A percentile compares a stretch with the other conserved stretches of the same genome.
Evolutionary conservation across 2,797 vertebrate species (phyloP).

Genomic region (Eulemur coronatus): DNA sequence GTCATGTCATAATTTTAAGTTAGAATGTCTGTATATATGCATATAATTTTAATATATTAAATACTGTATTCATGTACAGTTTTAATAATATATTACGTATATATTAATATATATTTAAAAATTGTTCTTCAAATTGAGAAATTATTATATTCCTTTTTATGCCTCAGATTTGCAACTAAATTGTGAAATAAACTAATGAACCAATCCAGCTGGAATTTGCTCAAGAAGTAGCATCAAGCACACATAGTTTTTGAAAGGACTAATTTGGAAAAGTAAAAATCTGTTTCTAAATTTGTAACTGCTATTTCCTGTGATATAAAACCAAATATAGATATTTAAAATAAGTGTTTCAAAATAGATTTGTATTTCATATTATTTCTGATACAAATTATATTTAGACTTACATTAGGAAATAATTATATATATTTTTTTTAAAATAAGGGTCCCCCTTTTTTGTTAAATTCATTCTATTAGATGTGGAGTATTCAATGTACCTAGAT

Average conservation of each 20-base stretch:
- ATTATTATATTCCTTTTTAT: background rate
- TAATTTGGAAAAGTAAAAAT: background rate
- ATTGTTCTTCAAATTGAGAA: background rate
- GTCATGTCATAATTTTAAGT: background rate
- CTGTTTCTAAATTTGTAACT: background rate
- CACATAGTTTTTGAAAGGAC: constrained; percentile 33
- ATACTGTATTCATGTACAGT: background rate
- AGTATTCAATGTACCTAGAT: background rate
- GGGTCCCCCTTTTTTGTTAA: background rate
- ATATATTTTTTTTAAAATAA: background rate
- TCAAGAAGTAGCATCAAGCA: background rate
- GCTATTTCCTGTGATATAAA: constrained; percentile 17
- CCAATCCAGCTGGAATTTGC: background rate
- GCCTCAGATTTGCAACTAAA: background rate
- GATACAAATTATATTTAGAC: background rate
- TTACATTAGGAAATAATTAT: background rate
- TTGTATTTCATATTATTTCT: background rate
- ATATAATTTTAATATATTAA: background rate
- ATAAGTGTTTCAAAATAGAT: background rate
- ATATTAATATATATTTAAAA: background rate
- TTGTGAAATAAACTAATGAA: background rate
- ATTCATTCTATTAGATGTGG: background rate
- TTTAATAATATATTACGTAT: background rate
- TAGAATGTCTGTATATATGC: background rate
- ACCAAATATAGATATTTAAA: background rate